phyloP scores from a whole-genome alignment of 2,888 invertebrate genomes.

The Brachylomia viminalis region DNA sequence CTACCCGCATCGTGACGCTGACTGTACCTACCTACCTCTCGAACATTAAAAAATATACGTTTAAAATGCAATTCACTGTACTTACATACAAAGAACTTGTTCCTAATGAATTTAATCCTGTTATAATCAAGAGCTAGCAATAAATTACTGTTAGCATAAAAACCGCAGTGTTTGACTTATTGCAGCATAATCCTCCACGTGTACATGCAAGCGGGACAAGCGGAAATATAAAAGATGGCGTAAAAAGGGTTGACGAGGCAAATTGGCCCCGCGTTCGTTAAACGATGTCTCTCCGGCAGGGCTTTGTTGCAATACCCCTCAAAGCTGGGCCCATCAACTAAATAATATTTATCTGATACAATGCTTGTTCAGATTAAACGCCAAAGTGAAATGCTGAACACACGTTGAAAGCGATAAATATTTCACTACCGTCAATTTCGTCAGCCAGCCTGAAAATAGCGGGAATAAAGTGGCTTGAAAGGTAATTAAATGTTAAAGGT shows the following conservation, averaged over 20 bases:
- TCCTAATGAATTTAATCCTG: slow-evolving; percentile 21
- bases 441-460: slow-evolving; percentile 26
- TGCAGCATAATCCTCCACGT: slow-evolving; percentile 61
- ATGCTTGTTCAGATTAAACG: slow-evolving; percentile 37
- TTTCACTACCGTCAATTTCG: slow-evolving; percentile 29
- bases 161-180: slow-evolving; percentile 60
- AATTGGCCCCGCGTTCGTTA: slow-evolving; percentile 74
- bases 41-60: background rate
- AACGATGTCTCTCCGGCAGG: slow-evolving; percentile 64
- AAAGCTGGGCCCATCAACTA: slow-evolving; percentile 59
- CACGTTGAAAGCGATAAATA: slow-evolving; percentile 39
- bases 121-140: slow-evolving; percentile 13
- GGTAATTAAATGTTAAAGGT: slow-evolving; percentile 14
- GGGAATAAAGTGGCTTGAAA: slow-evolving; percentile 7
- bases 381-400: slow-evolving; percentile 32
- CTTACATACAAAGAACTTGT: background rate
- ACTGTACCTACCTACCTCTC: too few species aligned
- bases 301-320: slow-evolving; percentile 28
- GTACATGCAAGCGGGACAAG: slow-evolving; percentile 56
- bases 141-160: slow-evolving; percentile 46
- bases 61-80: background rate
- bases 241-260: slow-evolving; percentile 64
- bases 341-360: slow-evolving; percentile 66
- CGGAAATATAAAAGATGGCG: slow-evolving; percentile 55
- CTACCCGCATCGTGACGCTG: too few species aligned